Percentiles rank a stretch among this genome's conserved stretches.
These are phyloP conservation scores for Coelopa pilipes DNA, from an alignment of 2,888 invertebrate genomes.

Conservation along the genomic window DNA sequence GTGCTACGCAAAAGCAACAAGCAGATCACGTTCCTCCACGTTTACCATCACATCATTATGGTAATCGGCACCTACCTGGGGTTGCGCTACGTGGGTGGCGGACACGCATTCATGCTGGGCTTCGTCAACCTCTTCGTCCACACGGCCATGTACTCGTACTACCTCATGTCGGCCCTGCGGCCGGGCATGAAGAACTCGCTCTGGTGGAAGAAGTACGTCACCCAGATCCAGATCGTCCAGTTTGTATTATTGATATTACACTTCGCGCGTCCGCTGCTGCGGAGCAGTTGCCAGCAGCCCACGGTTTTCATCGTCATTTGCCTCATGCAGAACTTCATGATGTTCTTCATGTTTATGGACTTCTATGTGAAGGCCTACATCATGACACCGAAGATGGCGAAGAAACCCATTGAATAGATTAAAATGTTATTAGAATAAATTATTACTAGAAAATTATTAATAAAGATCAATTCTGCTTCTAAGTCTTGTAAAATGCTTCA, in stretches of 20 bases:
- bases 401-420: no score
- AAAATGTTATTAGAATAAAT: no score
- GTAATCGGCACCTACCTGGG: constrained; percentile 72
- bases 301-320: constrained; percentile 56
- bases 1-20: constrained; percentile 75
- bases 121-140: constrained; percentile 81
- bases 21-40: constrained; percentile 75
- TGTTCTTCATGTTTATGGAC: no score
- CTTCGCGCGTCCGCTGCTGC: constrained; percentile 67
- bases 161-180: constrained; percentile 77
- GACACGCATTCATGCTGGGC: constrained; percentile 75
- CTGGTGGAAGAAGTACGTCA: constrained; percentile 83
- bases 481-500: no score
- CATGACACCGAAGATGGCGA: no score
- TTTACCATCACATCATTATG: constrained; percentile 80
- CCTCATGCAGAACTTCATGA: no score
- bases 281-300: constrained; percentile 71
- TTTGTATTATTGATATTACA: constrained; percentile 71
- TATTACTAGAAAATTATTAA: no score
- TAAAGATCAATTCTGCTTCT: no score
- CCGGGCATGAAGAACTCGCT: constrained; percentile 76
- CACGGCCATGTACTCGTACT: constrained; percentile 84
- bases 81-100: constrained; percentile 72
- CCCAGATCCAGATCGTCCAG: constrained; percentile 81
- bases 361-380: no score